Evolutionary conservation across 1,140 invertebrate genomes (phyloP).

Genomic region (Drosophila simulans): DNA sequence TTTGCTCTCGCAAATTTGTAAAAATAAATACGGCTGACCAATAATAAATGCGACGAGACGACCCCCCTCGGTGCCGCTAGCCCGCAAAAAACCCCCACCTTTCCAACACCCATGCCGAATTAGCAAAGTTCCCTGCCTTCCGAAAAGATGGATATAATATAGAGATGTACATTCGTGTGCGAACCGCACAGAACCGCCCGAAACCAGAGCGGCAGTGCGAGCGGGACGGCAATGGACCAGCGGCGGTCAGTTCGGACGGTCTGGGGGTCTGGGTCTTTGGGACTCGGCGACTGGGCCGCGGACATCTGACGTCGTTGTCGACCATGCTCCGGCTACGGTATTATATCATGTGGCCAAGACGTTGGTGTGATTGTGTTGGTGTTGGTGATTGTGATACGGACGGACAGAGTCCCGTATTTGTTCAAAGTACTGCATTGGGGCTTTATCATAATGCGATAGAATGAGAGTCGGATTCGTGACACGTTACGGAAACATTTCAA

Average conservation of each 20-base stretch:
- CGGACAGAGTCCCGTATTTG: slow-evolving; percentile 30
- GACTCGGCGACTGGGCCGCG: slow-evolving; percentile 29
- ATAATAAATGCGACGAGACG: slow-evolving; percentile 45
- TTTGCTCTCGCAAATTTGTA: slow-evolving; percentile 40
- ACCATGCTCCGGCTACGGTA: slow-evolving; percentile 19
- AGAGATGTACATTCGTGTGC: slow-evolving; percentile 12
- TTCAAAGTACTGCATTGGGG: slow-evolving; percentile 56
- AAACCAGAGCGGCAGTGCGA: slow-evolving; percentile 23
- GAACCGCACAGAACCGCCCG: slow-evolving; percentile 33
- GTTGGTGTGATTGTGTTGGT: not conserved
- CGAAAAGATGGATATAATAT: slow-evolving; percentile 26
- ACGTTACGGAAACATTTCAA: slow-evolving; percentile 42
- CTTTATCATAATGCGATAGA: slow-evolving; percentile 51
- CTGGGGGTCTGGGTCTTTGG: slow-evolving; percentile 23
- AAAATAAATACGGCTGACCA: slow-evolving; percentile 40
- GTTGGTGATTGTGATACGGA: not conserved
- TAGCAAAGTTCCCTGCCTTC: slow-evolving; percentile 38
- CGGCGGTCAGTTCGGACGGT: slow-evolving; percentile 1
- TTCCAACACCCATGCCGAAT: slow-evolving; percentile 10
- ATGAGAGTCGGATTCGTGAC: slow-evolving; percentile 16
- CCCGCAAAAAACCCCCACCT: not conserved
- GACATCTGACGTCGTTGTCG: slow-evolving; percentile 28
- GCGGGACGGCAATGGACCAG: slow-evolving; percentile 15
- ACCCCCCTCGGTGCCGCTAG: not conserved
- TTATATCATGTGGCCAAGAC: slow-evolving; percentile 23